Conservation (phyloP, 2,113 vertebrate species). For the Regulus satrapa region DNA sequence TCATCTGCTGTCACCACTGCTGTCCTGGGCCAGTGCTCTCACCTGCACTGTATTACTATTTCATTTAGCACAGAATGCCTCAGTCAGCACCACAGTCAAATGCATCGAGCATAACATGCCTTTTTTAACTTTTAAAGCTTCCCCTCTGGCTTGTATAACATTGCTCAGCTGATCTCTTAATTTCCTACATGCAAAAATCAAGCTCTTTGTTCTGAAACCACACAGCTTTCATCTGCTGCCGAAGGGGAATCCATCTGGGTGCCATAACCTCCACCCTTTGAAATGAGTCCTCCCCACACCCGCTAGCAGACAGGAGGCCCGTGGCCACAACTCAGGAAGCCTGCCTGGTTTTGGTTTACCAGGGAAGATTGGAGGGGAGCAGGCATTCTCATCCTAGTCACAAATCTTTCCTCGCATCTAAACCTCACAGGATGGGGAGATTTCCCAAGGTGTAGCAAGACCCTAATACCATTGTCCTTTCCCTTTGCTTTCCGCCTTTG, state of each 20-base stretch:
- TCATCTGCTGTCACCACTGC: background rate
- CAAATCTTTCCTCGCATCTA: background rate
- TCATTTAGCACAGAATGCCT: background rate
- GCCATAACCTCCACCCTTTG: background rate
- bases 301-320: background rate
- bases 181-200: background rate
- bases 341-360: background rate
- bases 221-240: slow-evolving; percentile 29
- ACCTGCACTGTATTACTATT: rapidly evolving
- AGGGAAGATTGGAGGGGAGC: background rate
- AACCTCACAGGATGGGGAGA: rapidly evolving
- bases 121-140: background rate
- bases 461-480: background rate
- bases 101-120: background rate
- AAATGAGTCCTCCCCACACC: background rate
- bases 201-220: slow-evolving; percentile 27
- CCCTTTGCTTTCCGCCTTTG: background rate
- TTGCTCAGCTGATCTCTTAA: background rate
- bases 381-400: background rate
- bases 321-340: background rate
- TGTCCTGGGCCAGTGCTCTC: background rate
- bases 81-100: background rate
- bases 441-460: background rate
- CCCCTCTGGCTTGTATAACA: background rate
- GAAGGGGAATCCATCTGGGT: slow-evolving; percentile 1